These are phyloP conservation scores for Trachelus tabidus DNA, from an alignment of 2,888 invertebrate genomes.

Conservation along the genomic window DNA sequence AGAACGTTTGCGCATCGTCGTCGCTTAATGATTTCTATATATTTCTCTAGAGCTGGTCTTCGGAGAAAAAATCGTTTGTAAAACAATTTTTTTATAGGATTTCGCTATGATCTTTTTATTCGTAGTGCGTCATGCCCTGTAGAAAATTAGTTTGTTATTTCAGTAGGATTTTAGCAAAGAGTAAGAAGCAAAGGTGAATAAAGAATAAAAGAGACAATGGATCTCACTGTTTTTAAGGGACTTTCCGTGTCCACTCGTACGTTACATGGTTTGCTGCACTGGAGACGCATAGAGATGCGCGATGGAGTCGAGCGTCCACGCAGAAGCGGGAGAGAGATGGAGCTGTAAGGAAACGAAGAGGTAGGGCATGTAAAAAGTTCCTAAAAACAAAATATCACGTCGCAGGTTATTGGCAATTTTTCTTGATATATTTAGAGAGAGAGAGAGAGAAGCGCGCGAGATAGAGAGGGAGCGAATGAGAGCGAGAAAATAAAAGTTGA, in stretches of 20 bases:
- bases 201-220: background rate
- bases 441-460: no score
- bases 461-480: background rate
- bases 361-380: background rate
- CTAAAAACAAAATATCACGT: background rate
- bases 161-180: background rate
- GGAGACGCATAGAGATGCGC: background rate
- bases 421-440: background rate
- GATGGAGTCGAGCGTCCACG: background rate
- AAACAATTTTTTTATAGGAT: background rate
- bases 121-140: background rate
- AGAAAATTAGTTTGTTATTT: background rate
- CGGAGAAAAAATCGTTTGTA: slow-evolving; percentile 16
- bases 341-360: background rate
- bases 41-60: slow-evolving; percentile 35
- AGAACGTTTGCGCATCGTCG: slow-evolving; percentile 29
- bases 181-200: background rate
- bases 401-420: background rate
- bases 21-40: slow-evolving; percentile 17
- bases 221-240: background rate
- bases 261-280: background rate
- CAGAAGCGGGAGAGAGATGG: background rate
- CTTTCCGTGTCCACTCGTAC: background rate
- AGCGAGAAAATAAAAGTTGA: background rate
- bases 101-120: slow-evolving; percentile 7